Evolutionary conservation across 2,113 vertebrate genomes (phyloP).

Genomic region (Campylomormyrus numenius): DNA sequence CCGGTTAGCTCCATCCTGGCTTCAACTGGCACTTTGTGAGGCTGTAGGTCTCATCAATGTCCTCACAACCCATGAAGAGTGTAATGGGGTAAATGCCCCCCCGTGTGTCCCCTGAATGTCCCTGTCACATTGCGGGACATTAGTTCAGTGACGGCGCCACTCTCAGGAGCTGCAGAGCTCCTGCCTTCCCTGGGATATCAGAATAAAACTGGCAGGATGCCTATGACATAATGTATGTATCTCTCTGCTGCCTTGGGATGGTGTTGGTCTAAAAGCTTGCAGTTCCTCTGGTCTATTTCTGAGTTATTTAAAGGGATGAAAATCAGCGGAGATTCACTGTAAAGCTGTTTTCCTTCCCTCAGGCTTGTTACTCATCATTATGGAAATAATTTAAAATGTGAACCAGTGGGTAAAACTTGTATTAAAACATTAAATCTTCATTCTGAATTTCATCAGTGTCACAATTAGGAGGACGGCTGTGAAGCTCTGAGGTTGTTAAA

Average conservation of each 20-base stretch:
- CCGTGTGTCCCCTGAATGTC: not conserved
- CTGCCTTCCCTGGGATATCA: not conserved
- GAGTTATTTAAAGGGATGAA: not conserved
- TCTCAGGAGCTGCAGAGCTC: not conserved
- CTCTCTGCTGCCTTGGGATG: not conserved
- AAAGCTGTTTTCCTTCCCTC: not conserved
- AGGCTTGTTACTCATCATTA: constrained; percentile 12
- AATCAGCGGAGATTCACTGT: not conserved
- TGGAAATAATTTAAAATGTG: not conserved
- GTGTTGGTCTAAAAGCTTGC: not conserved
- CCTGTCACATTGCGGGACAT: not conserved
- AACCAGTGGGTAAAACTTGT: not conserved
- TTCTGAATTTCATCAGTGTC: not conserved
- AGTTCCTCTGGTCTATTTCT: not conserved
- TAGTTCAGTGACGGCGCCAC: not conserved
- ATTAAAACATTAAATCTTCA: constrained; percentile 12
- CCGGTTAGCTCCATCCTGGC: not conserved
- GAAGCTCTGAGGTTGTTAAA: not conserved
- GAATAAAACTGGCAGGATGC: not conserved
- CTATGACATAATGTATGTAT: not conserved
- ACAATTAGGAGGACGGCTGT: not conserved
- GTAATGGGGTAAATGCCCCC: not conserved
- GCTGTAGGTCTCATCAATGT: not conserved
- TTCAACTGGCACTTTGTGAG: not conserved
- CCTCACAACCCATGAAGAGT: not conserved